A percentile compares a stretch with the other conserved stretches of the same genome.
phyloP scores from a whole-genome alignment of 92 coral and sea anemone genomes.

The Phenganax marumi region DNA sequence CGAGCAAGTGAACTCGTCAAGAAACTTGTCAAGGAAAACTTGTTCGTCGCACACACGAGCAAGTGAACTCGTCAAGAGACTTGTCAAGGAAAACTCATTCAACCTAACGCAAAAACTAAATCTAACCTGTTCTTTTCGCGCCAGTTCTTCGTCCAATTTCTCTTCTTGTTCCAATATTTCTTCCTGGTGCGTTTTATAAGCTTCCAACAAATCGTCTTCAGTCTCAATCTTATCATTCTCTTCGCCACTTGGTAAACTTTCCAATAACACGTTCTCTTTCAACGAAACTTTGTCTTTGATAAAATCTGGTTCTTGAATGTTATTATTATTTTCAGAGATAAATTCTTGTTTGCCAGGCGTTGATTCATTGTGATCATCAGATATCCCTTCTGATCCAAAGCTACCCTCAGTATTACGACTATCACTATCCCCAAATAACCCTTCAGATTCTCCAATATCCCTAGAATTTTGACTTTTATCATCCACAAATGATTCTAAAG shows the following conservation, averaged over 20 bases:
- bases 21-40: too few relatives aligned
- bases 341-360: neutral
- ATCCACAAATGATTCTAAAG: slow-evolving; percentile 51
- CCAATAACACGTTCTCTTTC: neutral
- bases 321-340: neutral
- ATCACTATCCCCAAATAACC: slow-evolving; percentile 11
- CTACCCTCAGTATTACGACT: slow-evolving; percentile 19
- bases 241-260: neutral
- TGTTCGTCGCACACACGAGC: too few relatives aligned
- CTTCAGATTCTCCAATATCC: slow-evolving; percentile 58
- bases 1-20: too few relatives aligned
- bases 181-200: slow-evolving; percentile 86
- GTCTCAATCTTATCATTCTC: too few relatives aligned
- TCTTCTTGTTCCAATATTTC: slow-evolving; percentile 85
- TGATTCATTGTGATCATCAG: slow-evolving; percentile 1
- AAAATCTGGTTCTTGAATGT: neutral
- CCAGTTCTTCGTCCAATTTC: slow-evolving; percentile 82
- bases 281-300: neutral
- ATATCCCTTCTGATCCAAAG: slow-evolving; percentile 19
- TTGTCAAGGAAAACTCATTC: too few relatives aligned
- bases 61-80: too few relatives aligned
- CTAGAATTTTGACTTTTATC: slow-evolving; percentile 60
- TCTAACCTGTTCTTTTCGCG: slow-evolving; percentile 60
- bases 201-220: slow-evolving; percentile 72
- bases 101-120: too few relatives aligned